These are phyloP conservation scores for Lasioglossum figueresi DNA, from an alignment of 2,888 invertebrate species.

Conservation along the genomic window DNA sequence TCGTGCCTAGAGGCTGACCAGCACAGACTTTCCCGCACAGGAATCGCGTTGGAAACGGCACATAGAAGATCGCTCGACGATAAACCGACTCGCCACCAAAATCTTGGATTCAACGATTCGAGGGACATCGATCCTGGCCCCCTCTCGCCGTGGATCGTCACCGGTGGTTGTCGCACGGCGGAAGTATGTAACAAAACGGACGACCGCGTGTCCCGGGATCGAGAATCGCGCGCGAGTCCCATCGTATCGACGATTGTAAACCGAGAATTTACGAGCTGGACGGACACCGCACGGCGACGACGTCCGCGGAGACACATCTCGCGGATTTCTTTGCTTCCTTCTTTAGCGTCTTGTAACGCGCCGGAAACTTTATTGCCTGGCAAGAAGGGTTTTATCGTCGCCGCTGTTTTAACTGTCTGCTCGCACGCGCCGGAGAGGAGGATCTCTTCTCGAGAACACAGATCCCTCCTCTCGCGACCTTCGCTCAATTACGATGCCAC, in stretches of 20 bases:
- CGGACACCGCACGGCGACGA: slow-evolving; percentile 17
- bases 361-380: slow-evolving; percentile 56
- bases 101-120: slow-evolving; percentile 67
- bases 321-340: slow-evolving; percentile 24
- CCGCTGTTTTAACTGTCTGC: slow-evolving; percentile 67
- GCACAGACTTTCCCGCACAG: not conserved
- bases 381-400: slow-evolving; percentile 64
- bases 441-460: slow-evolving; percentile 18
- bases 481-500: slow-evolving; percentile 31
- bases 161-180: slow-evolving; percentile 31
- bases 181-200: slow-evolving; percentile 67
- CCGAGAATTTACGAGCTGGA: slow-evolving; percentile 72
- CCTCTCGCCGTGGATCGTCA: slow-evolving; percentile 44
- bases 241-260: slow-evolving; percentile 73
- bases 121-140: slow-evolving; percentile 62
- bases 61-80: slow-evolving; percentile 29
- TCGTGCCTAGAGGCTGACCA: not conserved
- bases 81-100: slow-evolving; percentile 62
- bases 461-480: slow-evolving; percentile 36
- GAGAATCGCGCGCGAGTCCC: slow-evolving; percentile 24
- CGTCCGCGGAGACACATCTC: slow-evolving; percentile 19
- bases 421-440: slow-evolving; percentile 30
- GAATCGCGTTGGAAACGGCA: not conserved
- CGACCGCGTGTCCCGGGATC: slow-evolving; percentile 31
- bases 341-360: slow-evolving; percentile 9